phyloP scores from a whole-genome alignment of 2,888 invertebrate genomes.

The Camptogramma bilineatum region DNA sequence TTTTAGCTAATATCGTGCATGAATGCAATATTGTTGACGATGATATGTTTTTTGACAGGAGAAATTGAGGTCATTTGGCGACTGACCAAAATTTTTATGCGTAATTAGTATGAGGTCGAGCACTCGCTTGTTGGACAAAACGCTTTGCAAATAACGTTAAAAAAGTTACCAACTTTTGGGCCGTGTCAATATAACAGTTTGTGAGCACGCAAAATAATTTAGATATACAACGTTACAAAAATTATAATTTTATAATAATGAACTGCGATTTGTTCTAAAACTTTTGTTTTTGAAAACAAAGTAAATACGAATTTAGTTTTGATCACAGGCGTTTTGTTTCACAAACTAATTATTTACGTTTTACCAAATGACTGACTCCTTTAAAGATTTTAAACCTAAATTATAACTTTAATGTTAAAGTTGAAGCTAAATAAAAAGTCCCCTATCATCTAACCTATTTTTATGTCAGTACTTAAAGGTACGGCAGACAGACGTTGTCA shows the following conservation, averaged over 20 bases:
- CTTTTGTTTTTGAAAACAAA: background rate
- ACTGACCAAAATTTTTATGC: background rate
- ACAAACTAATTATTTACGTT: background rate
- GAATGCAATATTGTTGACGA: too few relatives aligned
- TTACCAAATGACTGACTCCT: too few relatives aligned
- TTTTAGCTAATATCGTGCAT: too few relatives aligned
- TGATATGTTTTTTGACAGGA: too few relatives aligned
- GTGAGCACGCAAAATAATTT: slow-evolving; percentile 1
- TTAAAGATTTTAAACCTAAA: too few relatives aligned
- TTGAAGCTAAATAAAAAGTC: too few relatives aligned
- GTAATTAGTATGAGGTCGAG: slow-evolving; percentile 1
- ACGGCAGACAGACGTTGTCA: too few relatives aligned
- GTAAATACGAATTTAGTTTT: background rate
- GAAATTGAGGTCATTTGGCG: background rate
- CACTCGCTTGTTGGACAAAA: background rate
- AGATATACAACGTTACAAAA: background rate
- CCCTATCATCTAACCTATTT: too few relatives aligned
- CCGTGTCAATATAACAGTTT: slow-evolving; percentile 24
- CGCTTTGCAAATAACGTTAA: slow-evolving; percentile 16
- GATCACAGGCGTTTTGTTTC: background rate
- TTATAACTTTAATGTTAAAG: too few relatives aligned
- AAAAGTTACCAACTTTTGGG: slow-evolving; percentile 11
- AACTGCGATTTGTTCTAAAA: background rate
- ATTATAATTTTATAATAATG: too few relatives aligned
- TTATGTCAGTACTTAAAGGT: too few relatives aligned